These are phyloP conservation scores for Heliconius cydno DNA, from an alignment of 2,888 invertebrate species.

Conservation along the genomic window DNA sequence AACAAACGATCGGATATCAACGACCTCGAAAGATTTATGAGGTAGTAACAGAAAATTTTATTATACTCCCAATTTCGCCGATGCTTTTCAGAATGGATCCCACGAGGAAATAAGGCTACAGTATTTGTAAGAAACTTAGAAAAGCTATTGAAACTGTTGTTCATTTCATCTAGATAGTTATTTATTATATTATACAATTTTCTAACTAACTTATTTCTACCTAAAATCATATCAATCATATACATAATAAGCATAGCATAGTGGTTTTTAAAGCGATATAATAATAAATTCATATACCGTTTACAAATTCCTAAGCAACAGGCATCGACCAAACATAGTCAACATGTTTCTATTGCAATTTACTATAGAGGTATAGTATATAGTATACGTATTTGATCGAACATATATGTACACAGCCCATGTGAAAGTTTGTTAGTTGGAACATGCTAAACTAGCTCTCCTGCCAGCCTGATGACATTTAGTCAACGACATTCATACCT, in stretches of 20 bases:
- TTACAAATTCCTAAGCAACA: constrained; percentile 63
- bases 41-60: constrained; percentile 65
- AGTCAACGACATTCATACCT: constrained; percentile 52
- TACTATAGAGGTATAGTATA: constrained; percentile 46
- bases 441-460: constrained; percentile 56
- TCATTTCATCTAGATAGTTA: constrained; percentile 53
- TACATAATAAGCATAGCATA: too few relatives aligned
- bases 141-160: constrained; percentile 61
- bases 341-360: constrained; percentile 45
- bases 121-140: constrained; percentile 60
- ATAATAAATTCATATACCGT: not conserved
- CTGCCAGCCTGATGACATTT: constrained; percentile 48
- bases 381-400: constrained; percentile 48
- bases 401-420: constrained; percentile 48
- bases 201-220: too few relatives aligned
- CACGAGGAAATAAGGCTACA: constrained; percentile 57
- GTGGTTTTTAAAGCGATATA: not conserved
- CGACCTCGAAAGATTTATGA: constrained; percentile 67
- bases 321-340: constrained; percentile 72
- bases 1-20: constrained; percentile 61
- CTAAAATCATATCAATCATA: too few relatives aligned
- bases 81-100: constrained; percentile 56
- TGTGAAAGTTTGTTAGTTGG: constrained; percentile 55
- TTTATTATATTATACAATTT: constrained; percentile 4
- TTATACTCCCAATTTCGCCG: constrained; percentile 68